Base-by-base conservation (phyloP, 2,113 vertebrate species). In the Ifrita kowaldi region DNA sequence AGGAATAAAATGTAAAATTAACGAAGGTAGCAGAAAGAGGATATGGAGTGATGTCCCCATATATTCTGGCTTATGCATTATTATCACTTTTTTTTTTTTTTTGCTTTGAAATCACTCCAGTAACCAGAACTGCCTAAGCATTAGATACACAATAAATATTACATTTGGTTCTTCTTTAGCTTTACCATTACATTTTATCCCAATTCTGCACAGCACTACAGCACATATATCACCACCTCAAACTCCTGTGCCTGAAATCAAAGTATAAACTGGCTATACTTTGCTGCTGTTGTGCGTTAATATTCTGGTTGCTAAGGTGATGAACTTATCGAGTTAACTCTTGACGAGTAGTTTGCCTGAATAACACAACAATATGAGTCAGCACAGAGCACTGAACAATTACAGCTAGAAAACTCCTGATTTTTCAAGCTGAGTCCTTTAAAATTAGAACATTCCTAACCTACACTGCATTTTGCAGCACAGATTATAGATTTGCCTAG, bases 251-350 rank as follows among this genome's bases (percentile, higher is more conserved):
- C 17, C 37, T 78, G 52, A 82, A 82, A 93, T 32, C 74, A 49
- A 64, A 73, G 41, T 49, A 52, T 19, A 76, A 89, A 4, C 60
- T 79, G 67, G 70, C 41, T 85, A 28, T 56, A 55, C 41, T 91
- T 79, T 56, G 24, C 71, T 87, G 37, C 53, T 82, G 75, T 47
- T 68, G 30, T 53, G 80, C 68, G 74, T 83, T 83, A 85, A 95
- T 90, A n/a, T 84, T 87, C 73, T 74, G 67, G 90, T 96, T 95
- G 87, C 87, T 90, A 91, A 64, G 85, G 95, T 11, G 4, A 90
- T 83, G 75, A 32, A 32, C 50, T 85, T 94, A 87, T 3, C 1
- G 6, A 82, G 78, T 90, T 96, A 93, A 80, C 53, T 85, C 57
- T 85, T 84, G 49, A 49, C 0, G 0, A 82, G 65, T n/a, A 56